Evolutionary conservation across 2,888 invertebrate species (phyloP).

Genomic region (Helicoverpa assulta): DNA sequence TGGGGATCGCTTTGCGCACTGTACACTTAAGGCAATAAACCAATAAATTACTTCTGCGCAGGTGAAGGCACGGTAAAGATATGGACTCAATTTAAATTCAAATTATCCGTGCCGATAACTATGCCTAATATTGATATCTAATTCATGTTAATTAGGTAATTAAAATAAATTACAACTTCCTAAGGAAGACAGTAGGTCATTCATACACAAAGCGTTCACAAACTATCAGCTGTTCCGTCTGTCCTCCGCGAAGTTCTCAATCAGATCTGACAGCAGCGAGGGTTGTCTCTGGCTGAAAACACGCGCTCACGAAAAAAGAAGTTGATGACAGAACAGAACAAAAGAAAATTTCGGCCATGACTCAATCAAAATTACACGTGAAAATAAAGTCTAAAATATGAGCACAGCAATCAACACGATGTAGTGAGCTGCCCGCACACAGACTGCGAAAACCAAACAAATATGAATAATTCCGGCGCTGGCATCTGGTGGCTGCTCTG

Average conservation of each 20-base stretch:
- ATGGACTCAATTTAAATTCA: too few species aligned
- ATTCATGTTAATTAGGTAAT: too few species aligned
- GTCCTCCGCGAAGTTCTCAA: slow-evolving; percentile 22
- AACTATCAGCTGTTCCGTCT: not conserved
- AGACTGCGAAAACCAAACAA: slow-evolving; percentile 58
- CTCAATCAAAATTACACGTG: slow-evolving; percentile 74
- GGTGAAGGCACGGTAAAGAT: too few species aligned
- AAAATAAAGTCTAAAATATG: slow-evolving; percentile 56
- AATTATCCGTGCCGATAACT: too few species aligned
- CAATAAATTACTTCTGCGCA: too few species aligned
- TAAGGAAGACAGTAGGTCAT: not conserved
- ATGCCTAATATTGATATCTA: too few species aligned
- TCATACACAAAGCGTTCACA: not conserved
- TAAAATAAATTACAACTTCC: too few species aligned
- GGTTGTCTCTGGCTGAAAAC: slow-evolving; percentile 62
- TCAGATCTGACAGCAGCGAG: slow-evolving; percentile 42
- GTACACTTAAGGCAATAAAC: too few species aligned
- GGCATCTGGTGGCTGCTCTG: slow-evolving; percentile 78
- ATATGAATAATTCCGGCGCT: slow-evolving; percentile 75
- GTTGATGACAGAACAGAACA: slow-evolving; percentile 71
- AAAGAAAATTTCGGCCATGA: slow-evolving; percentile 78
- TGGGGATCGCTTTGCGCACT: too few species aligned
- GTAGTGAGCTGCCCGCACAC: slow-evolving; percentile 63
- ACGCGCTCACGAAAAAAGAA: slow-evolving; percentile 58
- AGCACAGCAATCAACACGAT: slow-evolving; percentile 65